Percentiles rank a stretch among this genome's conserved stretches.
These are phyloP conservation scores for Saiga tatarica DNA, from an alignment of 2,113 vertebrate genomes.

Conservation along the genomic window DNA sequence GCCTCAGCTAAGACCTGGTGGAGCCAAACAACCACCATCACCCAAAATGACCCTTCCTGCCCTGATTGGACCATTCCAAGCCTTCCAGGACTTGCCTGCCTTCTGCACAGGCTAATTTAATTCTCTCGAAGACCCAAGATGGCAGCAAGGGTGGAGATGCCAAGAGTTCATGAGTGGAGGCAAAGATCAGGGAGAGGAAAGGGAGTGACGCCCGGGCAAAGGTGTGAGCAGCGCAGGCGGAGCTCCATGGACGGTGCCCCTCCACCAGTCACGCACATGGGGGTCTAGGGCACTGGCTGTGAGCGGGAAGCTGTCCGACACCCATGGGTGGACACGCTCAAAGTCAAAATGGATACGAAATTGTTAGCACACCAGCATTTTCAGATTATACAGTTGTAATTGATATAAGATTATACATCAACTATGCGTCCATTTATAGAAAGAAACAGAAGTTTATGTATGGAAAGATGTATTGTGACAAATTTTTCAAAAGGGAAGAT, in stretches of 20 bases:
- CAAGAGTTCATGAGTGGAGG: not conserved
- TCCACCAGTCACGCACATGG: accelerated
- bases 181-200: not conserved
- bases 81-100: not conserved
- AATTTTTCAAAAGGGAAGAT: not conserved
- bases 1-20: not conserved
- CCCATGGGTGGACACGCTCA: not conserved
- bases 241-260: accelerated
- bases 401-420: not conserved
- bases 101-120: not conserved
- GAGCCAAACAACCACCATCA: not conserved
- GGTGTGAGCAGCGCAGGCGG: accelerated
- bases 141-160: not conserved
- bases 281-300: not conserved
- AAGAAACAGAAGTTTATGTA: not conserved
- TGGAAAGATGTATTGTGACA: not conserved
- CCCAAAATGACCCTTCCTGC: not conserved
- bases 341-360: accelerated
- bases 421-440: not conserved
- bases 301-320: accelerated
- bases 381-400: not conserved
- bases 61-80: accelerated
- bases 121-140: not conserved
- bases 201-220: accelerated
- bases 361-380: not conserved